A percentile compares a stretch with the other conserved stretches of the same genome.
Conservation (phyloP, 2,888 invertebrate species). For the Chrysolina oricalcia region DNA sequence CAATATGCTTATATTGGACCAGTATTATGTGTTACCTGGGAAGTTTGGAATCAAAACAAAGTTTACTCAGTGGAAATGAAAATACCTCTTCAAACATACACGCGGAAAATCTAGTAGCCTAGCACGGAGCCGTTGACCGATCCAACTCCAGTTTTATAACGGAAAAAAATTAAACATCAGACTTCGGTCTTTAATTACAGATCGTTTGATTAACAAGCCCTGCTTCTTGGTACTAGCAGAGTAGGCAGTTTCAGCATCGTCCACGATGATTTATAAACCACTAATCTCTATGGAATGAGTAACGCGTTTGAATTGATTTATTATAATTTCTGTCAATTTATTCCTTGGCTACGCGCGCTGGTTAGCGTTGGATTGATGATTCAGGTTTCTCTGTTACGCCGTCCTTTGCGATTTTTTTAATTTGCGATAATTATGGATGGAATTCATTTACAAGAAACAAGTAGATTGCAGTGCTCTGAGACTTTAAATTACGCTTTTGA, state of each 20-base stretch:
- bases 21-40: too few species aligned
- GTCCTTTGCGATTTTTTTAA: neutral
- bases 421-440: neutral
- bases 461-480: too few species aligned
- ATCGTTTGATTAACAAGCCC: constrained; percentile 9
- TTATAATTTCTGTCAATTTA: constrained; percentile 25
- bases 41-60: too few species aligned
- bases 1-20: too few species aligned
- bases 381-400: constrained; percentile 7
- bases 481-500: too few species aligned
- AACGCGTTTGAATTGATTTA: constrained; percentile 20
- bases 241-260: constrained; percentile 11
- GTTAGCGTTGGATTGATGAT: constrained; percentile 10
- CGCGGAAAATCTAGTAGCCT: neutral
- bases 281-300: constrained; percentile 13
- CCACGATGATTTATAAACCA: constrained; percentile 11
- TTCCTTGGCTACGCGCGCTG: neutral
- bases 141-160: neutral
- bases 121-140: neutral
- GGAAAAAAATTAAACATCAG: neutral
- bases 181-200: neutral
- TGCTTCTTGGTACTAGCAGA: constrained; percentile 12
- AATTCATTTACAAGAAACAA: too few species aligned
- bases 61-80: too few species aligned
- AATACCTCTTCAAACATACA: too few species aligned